Percentiles rank a stretch among this genome's conserved stretches.
These are phyloP conservation scores for Tenthredo scrophulariae DNA, from an alignment of 2,888 invertebrate genomes.

Conservation along the genomic window DNA sequence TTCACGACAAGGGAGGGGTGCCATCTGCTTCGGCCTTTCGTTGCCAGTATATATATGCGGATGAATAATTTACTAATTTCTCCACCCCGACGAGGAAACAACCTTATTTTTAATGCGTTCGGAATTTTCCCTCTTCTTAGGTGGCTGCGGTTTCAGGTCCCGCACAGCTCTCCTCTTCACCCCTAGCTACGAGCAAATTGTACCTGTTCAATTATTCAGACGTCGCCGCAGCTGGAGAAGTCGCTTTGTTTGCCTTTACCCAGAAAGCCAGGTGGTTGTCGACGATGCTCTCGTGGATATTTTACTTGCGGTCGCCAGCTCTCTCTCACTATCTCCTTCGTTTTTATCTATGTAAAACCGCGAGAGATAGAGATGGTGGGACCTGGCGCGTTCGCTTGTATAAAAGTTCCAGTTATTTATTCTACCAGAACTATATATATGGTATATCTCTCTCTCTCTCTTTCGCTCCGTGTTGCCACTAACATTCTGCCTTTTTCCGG, in stretches of 20 bases:
- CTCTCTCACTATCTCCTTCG: not conserved
- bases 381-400: slow-evolving; percentile 29
- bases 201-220: slow-evolving; percentile 46
- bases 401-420: slow-evolving; percentile 28
- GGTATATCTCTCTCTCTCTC: not conserved
- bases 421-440: not conserved
- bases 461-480: not conserved
- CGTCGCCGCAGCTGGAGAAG: slow-evolving; percentile 38
- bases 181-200: slow-evolving; percentile 8
- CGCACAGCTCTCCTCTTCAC: not conserved
- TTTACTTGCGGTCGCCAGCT: slow-evolving; percentile 22
- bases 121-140: slow-evolving; percentile 20
- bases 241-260: slow-evolving; percentile 47
- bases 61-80: slow-evolving; percentile 36
- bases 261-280: slow-evolving; percentile 27
- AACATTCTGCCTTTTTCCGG: not conserved
- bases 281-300: slow-evolving; percentile 37
- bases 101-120: not conserved
- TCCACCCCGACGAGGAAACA: not conserved
- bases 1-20: not conserved
- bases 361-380: not conserved
- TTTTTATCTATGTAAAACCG: not conserved
- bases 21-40: not conserved
- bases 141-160: not conserved
- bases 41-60: not conserved